These are phyloP conservation scores for Incurvaria masculella DNA, from an alignment of 2,888 invertebrate genomes.

Conservation along the genomic window DNA sequence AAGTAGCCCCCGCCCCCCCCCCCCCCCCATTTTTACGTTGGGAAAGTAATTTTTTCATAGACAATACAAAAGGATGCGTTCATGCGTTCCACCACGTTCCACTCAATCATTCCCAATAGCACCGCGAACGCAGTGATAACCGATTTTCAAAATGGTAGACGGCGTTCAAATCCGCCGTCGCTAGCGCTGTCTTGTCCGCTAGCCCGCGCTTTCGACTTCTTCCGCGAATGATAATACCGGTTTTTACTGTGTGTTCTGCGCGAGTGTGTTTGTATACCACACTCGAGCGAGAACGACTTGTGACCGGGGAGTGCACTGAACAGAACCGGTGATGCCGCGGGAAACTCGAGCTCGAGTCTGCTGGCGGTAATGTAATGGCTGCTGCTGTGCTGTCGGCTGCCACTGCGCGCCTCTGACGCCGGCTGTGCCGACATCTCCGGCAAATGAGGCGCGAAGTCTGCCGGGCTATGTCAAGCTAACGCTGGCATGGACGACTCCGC, in stretches of 20 bases:
- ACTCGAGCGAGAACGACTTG: not conserved
- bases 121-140: not conserved
- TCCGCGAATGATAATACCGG: not conserved
- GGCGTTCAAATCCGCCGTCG: not conserved
- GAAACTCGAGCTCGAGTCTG: not conserved
- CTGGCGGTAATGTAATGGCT: not conserved
- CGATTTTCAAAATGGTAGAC: conserved; percentile 14
- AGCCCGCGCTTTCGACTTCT: not conserved
- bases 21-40: no score
- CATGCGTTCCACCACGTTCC: no score
- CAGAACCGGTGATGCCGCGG: not conserved
- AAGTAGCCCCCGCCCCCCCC: no score
- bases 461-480: not conserved
- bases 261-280: no score
- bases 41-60: no score
- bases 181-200: not conserved
- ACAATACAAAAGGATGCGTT: no score
- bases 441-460: not conserved
- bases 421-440: not conserved
- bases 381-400: not conserved
- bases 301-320: not conserved
- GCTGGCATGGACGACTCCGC: not conserved
- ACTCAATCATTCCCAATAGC: no score
- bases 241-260: not conserved
- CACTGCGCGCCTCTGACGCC: not conserved